phyloP scores from a whole-genome alignment of 2,797 vertebrate genomes.

The Microhierax caerulescens region DNA sequence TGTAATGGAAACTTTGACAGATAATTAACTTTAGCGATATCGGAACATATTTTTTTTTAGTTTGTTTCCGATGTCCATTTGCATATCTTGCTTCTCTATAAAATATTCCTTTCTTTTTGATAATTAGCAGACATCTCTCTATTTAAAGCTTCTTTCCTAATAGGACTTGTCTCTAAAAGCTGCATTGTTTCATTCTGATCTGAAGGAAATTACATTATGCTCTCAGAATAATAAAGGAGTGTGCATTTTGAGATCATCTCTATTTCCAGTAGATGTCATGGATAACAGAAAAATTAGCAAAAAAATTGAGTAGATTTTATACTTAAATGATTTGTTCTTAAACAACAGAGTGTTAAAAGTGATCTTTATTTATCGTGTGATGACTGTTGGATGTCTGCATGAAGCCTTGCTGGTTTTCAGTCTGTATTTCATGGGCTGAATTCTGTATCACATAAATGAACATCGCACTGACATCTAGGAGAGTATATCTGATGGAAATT shows the following conservation, averaged over 20 bases:
- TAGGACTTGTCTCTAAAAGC: background rate
- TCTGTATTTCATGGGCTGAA: background rate
- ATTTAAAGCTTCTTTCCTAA: background rate
- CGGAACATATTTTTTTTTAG: background rate
- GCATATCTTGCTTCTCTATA: background rate
- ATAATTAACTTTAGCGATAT: background rate
- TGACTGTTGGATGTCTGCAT: background rate
- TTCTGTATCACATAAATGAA: background rate
- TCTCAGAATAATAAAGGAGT: background rate
- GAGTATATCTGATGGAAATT: background rate
- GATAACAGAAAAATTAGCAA: background rate
- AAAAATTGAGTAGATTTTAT: background rate
- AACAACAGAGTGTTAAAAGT: background rate
- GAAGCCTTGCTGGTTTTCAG: background rate
- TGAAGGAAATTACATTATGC: background rate
- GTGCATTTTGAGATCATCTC: background rate
- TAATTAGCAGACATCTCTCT: background rate
- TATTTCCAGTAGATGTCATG: background rate
- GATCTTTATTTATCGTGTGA: background rate
- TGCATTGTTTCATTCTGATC: background rate
- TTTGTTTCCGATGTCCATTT: background rate
- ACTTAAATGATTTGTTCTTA: background rate
- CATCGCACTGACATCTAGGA: background rate
- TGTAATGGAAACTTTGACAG: conserved; percentile 14
- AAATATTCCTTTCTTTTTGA: conserved; percentile 7